Percentiles rank a stretch among this genome's conserved stretches.
Evolutionary conservation across 2,797 vertebrate genomes (phyloP).

Genomic region (Centropyge bicolor): DNA sequence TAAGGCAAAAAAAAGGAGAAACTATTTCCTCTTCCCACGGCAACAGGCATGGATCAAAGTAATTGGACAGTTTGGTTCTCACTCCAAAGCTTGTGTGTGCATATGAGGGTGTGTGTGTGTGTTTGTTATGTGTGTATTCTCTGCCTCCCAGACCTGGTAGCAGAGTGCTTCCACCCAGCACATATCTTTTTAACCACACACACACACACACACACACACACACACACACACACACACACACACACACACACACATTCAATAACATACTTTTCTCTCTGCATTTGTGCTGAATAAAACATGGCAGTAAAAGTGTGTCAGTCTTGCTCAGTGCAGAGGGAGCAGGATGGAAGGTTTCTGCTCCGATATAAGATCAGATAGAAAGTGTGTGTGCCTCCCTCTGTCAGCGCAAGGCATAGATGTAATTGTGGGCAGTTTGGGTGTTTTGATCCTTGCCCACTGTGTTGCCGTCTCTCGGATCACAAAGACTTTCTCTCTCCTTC

Average conservation of each 20-base stretch:
- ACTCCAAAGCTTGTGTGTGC: slow-evolving; percentile 42
- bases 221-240: neutral
- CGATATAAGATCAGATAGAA: slow-evolving; percentile 50
- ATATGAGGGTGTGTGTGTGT: neutral
- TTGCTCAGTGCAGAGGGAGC: slow-evolving; percentile 46
- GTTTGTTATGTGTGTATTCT: slow-evolving; percentile 1
- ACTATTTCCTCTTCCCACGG: slow-evolving; percentile 52
- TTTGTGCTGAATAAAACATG: slow-evolving; percentile 76
- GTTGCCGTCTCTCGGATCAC: slow-evolving; percentile 41
- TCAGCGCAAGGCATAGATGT: slow-evolving; percentile 39
- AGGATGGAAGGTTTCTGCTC: slow-evolving; percentile 50
- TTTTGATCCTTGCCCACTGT: slow-evolving; percentile 46
- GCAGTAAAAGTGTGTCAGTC: slow-evolving; percentile 72
- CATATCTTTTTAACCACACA: slow-evolving; percentile 17
- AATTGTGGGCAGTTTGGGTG: slow-evolving; percentile 61
- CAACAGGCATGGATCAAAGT: slow-evolving; percentile 73
- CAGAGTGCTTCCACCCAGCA: slow-evolving; percentile 27
- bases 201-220: neutral
- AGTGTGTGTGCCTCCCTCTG: slow-evolving; percentile 19
- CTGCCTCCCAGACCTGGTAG: slow-evolving; percentile 11
- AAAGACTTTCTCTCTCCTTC: slow-evolving; percentile 28
- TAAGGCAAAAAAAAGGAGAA: slow-evolving; percentile 55
- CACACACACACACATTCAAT: slow-evolving; percentile 17
- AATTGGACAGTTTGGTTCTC: slow-evolving; percentile 75
- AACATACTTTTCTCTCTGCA: slow-evolving; percentile 50